Conservation (phyloP, 2,113 vertebrate species). For the Fulmarus glacialis region DNA sequence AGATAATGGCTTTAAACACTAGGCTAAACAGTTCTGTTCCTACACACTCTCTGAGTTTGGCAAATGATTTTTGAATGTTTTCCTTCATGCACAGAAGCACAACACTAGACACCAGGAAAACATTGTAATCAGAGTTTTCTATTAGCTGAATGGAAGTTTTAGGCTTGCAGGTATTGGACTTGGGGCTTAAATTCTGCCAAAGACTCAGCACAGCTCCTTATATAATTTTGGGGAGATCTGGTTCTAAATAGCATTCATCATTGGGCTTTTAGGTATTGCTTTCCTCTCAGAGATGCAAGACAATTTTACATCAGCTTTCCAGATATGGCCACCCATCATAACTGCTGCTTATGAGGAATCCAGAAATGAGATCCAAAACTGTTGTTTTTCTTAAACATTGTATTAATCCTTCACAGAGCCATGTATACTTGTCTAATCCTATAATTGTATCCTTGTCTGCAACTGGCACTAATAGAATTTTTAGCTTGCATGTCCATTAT, state of each 20-base stretch:
- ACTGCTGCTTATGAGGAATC: background rate
- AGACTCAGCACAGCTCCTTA: background rate
- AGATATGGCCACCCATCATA: background rate
- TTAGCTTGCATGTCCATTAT: background rate
- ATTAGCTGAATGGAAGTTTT: background rate
- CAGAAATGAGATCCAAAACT: background rate
- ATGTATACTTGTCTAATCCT: background rate
- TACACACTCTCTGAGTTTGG: background rate
- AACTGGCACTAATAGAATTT: background rate
- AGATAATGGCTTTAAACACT: background rate
- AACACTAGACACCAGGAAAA: background rate
- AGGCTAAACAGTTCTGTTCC: background rate
- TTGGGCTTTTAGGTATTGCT: background rate
- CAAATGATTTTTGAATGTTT: background rate
- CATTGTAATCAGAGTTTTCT: background rate
- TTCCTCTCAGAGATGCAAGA: background rate
- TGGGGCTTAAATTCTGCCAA: background rate
- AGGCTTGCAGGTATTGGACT: background rate
- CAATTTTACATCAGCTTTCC: background rate
- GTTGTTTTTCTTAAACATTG: background rate
- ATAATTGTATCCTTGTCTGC: background rate
- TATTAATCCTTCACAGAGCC: background rate
- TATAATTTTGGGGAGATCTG: background rate
- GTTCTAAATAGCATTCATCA: background rate
- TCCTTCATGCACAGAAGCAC: background rate